Evolutionary conservation across 2,888 invertebrate species (phyloP).

Genomic region (Cerastoderma edule): DNA sequence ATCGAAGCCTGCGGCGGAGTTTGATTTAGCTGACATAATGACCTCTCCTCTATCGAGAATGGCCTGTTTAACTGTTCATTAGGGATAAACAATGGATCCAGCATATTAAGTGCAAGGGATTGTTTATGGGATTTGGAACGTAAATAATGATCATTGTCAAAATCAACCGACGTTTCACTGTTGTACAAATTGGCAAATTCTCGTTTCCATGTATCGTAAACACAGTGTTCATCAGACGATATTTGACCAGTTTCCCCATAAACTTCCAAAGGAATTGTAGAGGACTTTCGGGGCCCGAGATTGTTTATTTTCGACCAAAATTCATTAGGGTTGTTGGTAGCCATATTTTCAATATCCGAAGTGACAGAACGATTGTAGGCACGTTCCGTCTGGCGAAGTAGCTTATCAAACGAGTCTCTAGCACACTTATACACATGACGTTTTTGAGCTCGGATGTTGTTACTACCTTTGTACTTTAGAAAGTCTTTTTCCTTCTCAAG

Average conservation of each 20-base stretch:
- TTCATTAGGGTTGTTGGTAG: conserved; percentile 31
- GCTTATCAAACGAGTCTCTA: conserved; percentile 16
- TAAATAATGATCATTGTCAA: conserved; percentile 24
- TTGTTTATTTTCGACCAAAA: conserved; percentile 45
- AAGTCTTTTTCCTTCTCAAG: conserved; percentile 19
- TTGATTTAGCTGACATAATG: conserved; percentile 17
- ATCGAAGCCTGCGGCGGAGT: conserved; percentile 20
- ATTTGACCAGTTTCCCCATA: conserved; percentile 12
- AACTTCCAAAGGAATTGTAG: conserved; percentile 29
- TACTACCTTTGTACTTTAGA: conserved; percentile 2
- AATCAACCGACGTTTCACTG: conserved; percentile 3
- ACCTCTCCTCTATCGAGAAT: conserved; percentile 27
- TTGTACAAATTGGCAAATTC: conserved; percentile 39
- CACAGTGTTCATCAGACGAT: neutral
- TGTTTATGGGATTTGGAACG: conserved; percentile 32
- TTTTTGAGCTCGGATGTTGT: neutral
- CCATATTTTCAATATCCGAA: conserved; percentile 31
- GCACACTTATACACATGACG: neutral
- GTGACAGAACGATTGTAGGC: conserved; percentile 17
- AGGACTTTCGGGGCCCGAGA: conserved; percentile 33
- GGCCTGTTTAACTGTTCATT: conserved; percentile 24
- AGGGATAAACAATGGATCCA: conserved; percentile 17
- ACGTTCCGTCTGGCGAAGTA: conserved; percentile 26
- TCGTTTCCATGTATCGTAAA: conserved; percentile 30
- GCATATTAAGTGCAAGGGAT: conserved; percentile 22